Evolutionary conservation across 2,888 invertebrate species (phyloP), one percentile per base, ranked within the genome.

Genomic region (Orchesella flavescens): DNA sequence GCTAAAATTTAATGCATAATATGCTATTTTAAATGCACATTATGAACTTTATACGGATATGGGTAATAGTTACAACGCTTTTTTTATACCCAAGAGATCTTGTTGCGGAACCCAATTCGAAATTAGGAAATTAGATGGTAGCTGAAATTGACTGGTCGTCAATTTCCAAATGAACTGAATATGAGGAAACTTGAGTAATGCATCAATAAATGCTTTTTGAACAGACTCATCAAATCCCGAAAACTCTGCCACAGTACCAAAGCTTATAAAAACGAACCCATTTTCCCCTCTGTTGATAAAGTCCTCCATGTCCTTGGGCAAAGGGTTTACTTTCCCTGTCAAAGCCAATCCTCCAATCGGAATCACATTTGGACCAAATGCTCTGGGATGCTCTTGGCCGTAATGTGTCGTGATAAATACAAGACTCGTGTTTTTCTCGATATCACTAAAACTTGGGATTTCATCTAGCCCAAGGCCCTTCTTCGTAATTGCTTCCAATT

Each of bases 361-460:
- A n/a, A 87, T 55, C 4, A 86, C 73, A 46, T 83, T 74, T 13
- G 86, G 86, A 21, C 84, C 83, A 13, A 86, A 17, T 1, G 84
- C 69, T 53, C 87, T 79, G 0, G 85, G 83, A 53, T 77, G 85
- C 44, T 86, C 85, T 57, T 84, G 78, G 12, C 81, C 63, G 65
- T 72, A 83, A 46, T 87, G 85, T 12, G 77, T 84, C 68, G 85
- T 87, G 1, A 84, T 15, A 7, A 87, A 63, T 7, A 83, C 76
- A n/a, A 87, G 55, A 43, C 87, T 87, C 0, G 73, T 63, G 55
- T 86, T 81, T 43, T 61, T 72, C 44, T 87, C 84, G 17, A 86
- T 23, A 12, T 85, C 84, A 15, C 17, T 44, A 19, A 87, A 73
- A 43, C 55, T 61, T 15, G 86, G 84, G 49, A 86, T 55, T 43